Percentiles rank a stretch among this genome's conserved stretches.
Evolutionary conservation across 1,140 invertebrate species (phyloP).

Genomic region (Onthophagus taurus): DNA sequence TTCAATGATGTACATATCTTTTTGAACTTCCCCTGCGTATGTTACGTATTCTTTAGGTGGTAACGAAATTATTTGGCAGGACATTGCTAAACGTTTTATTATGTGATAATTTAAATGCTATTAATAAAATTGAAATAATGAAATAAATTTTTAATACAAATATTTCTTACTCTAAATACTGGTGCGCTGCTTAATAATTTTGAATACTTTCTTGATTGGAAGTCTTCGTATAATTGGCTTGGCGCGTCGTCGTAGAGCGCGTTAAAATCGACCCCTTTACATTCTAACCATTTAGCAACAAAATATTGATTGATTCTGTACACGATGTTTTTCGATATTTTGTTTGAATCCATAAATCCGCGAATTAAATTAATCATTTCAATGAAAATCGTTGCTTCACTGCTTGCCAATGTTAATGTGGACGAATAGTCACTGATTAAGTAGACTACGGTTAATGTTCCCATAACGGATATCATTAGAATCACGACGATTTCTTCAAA

Average conservation of each 20-base stretch:
- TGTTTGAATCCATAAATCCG: conserved; percentile 17
- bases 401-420: conserved; percentile 18
- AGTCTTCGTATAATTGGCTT: conserved; percentile 8
- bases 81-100: conserved; percentile 8
- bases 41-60: conserved; percentile 38
- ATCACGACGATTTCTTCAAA: conserved; percentile 10
- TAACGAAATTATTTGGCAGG: conserved; percentile 14
- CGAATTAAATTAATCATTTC: conserved; percentile 19
- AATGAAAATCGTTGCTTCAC: conserved; percentile 14
- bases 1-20: conserved; percentile 41
- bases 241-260: conserved; percentile 5
- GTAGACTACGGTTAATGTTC: conserved; percentile 21
- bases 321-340: conserved; percentile 12
- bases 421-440: conserved; percentile 22
- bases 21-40: conserved; percentile 38
- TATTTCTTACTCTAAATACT: conserved; percentile 2
- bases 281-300: conserved; percentile 19
- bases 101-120: background rate
- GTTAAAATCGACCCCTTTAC: conserved; percentile 13
- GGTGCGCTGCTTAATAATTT: conserved; percentile 1
- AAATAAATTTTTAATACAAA: background rate
- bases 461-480: conserved; percentile 14
- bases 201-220: conserved; percentile 7
- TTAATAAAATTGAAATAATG: background rate
- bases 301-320: conserved; percentile 19